Percentiles rank a stretch among this genome's conserved stretches.
Conservation (phyloP, 2,113 vertebrate species). For the Bungarus multicinctus region DNA sequence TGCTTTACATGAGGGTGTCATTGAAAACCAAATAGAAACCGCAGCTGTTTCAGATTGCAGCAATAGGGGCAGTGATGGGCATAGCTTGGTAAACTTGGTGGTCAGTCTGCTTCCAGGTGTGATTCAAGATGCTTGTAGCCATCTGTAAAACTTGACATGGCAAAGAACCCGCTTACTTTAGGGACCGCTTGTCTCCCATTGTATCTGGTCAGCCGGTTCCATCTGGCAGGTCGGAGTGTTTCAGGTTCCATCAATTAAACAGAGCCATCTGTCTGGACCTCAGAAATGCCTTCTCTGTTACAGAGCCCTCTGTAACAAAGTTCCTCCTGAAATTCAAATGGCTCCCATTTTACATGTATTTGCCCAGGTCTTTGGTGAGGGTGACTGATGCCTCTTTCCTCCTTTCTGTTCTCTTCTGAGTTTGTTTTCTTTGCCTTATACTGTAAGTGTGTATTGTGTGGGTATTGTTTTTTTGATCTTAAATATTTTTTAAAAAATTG, state of each 20-base stretch:
- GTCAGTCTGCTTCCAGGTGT: neutral
- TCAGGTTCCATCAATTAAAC: neutral
- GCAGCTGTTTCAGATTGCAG: neutral
- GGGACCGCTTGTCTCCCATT: neutral
- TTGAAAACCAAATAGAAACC: neutral
- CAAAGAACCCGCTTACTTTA: neutral
- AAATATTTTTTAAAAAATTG: neutral
- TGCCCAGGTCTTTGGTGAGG: neutral
- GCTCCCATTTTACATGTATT: neutral
- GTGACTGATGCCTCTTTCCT: neutral
- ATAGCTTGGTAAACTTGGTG: neutral
- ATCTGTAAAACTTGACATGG: neutral
- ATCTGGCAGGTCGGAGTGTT: neutral
- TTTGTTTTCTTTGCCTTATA: neutral
- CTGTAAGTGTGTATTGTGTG: too few species aligned
- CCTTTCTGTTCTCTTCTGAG: neutral
- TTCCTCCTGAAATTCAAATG: neutral
- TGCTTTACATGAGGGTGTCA: neutral
- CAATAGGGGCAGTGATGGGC: neutral
- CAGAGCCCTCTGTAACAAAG: neutral
- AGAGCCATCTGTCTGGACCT: neutral
- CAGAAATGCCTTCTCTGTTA: too few species aligned
- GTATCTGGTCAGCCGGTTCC: neutral
- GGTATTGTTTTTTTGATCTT: neutral
- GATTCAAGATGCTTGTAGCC: neutral